A percentile compares a stretch with the other conserved stretches of the same genome.
These are phyloP conservation scores for Bubo scandiacus DNA, from an alignment of 2,113 vertebrate genomes.

Conservation along the genomic window DNA sequence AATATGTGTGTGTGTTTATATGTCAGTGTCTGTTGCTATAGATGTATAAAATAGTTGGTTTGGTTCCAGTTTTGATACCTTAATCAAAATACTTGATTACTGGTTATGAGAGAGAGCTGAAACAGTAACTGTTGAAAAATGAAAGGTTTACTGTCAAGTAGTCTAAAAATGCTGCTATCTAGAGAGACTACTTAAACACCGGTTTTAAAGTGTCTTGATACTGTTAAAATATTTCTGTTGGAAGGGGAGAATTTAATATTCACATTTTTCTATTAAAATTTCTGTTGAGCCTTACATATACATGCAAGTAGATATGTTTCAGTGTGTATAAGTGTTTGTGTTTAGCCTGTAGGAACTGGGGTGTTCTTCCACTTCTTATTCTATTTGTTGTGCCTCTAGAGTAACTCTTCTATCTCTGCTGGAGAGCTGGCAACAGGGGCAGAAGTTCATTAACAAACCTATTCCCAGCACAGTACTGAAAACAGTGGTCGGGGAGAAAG, in stretches of 20 bases:
- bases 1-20: neutral
- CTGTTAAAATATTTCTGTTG: neutral
- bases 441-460: neutral
- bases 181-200: neutral
- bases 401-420: neutral
- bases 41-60: neutral
- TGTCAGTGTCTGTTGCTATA: neutral
- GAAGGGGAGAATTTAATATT: neutral
- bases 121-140: neutral
- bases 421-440: neutral
- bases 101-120: neutral
- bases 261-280: no score
- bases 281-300: no score
- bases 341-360: no score
- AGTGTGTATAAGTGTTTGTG: no score
- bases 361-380: no score
- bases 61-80: neutral
- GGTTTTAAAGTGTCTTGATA: neutral
- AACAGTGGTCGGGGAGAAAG: neutral
- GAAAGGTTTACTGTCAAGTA: neutral
- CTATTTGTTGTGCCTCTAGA: no score
- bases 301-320: no score
- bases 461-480: neutral
- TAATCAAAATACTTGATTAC: constrained; percentile 4
- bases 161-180: neutral